Base-by-base conservation (phyloP, 2,113 vertebrate genomes). In the Crocuta crocuta region DNA sequence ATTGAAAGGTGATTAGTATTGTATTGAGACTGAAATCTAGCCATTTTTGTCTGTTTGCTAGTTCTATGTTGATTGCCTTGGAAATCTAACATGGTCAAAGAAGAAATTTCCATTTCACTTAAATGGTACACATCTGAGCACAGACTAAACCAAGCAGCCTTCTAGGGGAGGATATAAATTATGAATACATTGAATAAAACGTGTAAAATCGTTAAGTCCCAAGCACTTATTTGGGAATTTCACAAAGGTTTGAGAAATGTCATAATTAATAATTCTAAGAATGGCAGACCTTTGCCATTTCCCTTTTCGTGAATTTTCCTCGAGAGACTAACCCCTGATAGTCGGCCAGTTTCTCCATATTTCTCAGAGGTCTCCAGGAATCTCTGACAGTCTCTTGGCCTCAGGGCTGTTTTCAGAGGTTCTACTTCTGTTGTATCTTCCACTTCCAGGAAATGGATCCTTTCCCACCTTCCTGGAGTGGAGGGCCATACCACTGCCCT, bases 211-310 rank as follows among this genome's bases (percentile, higher is more conserved):
- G 8, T 80, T 80, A 48, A 39, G 12, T 65, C 39, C 39, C 39
- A 39, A 83, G 86, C 89, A 73, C 45, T 83, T 95, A 82, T n/a
- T 94, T 92, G 79, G 61, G 61, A 89, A 50, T 91, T 73, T 87
- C 10, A 10, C 35, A 35, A 86, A 96, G 48, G 16, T 39, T 45
- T 80, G 48, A 71, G 55, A 87, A 90, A 55, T 53, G 24, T 53
- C 33, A 4, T 39, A 50, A 21, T 48, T 15, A 78, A 10, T 88
- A 50, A 55, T 95, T 79, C 76, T 74, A 73, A 86, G 61, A 79
- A 55, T 43, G 43, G 43, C 24, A 68, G 66, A 76, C 21, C 45
- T 79, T 74, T 55, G 39, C 10, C 35, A 7, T 31, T 91, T 65
- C 50, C 35, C 43, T 80, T 48, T 78, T 66, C 8, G 43, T 35